Base-by-base conservation (phyloP, 2,888 invertebrate species). In the Automeris io region DNA sequence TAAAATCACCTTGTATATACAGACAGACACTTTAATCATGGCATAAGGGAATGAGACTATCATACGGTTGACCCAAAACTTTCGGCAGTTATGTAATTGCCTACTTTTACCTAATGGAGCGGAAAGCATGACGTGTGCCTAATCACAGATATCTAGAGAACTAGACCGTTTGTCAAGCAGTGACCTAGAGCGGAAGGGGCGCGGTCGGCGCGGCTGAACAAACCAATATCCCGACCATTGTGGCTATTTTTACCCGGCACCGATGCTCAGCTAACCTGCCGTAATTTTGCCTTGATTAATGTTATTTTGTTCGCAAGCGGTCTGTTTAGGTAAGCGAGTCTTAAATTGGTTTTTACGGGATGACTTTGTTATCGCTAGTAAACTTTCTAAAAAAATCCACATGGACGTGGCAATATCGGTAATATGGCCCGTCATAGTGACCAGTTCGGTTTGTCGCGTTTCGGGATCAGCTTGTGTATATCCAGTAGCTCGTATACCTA, bases 151-250 rank as follows among this genome's bases (percentile, higher is more conserved):
- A 29, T 29, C 29, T 29, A 16, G n/a, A 29, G 29, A 29, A 29
- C 16, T 8, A n/a, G 16, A 16, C 18, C 22, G 23, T 37, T 37
- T 37, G 31, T 37, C 31, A 37, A 23, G 16, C 22, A 18, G 31
- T 37, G 37, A 37, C 37, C 37, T 29, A 29, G 29, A 29, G 16
- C 16, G 32, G 35, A 18, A 18, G 35, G 16, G 31, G 22, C 37
- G 29, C 36, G 29, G 29, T 29, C 29, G 16, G 1, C 29, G 29
- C 16, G 29, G n/a, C 29, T 29, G 16, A 29, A 29, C 29, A 29
- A 29, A 29, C 29, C 16, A 3, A 29, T 16, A 29, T 29, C 29
- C 29, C 29, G 4, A 29, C 13, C 29, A 16, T 29, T 29, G 29
- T 29, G 29, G 29, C 29, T 29, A 29, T 29, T 29, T 29, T 29